Conservation (phyloP, 2,888 invertebrate species). For the Dolichopus griseipennis region DNA sequence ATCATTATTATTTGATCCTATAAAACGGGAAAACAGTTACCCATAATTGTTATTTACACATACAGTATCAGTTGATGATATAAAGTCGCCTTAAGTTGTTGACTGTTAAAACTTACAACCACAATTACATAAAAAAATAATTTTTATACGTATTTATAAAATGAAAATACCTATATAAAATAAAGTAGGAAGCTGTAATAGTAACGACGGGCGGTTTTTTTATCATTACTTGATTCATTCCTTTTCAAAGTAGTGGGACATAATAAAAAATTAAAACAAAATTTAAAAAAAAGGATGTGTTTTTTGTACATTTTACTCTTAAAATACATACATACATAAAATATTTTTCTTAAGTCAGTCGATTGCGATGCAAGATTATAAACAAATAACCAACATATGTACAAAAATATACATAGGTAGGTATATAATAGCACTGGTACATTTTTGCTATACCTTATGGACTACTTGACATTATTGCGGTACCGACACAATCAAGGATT, state of each 20-base stretch:
- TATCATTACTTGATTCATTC: no score
- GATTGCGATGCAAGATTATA: not conserved
- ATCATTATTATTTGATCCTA: no score
- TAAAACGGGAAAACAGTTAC: no score
- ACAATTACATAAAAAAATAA: not conserved
- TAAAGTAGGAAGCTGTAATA: not conserved
- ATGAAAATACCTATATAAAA: no score
- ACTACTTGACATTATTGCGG: constrained; percentile 3
- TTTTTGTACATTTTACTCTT: no score
- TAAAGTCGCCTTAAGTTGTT: constrained; percentile 5
- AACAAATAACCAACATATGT: not conserved
- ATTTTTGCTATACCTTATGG: not conserved
- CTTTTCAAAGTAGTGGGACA: not conserved
- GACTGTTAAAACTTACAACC: not conserved
- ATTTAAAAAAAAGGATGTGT: not conserved
- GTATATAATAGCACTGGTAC: not conserved
- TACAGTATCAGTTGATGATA: not conserved
- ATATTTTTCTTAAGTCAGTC: not conserved
- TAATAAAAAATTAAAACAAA: not conserved
- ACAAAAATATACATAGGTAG: not conserved
- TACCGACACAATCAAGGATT: not conserved
- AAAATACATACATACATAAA: not conserved
- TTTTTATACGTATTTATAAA: no score
- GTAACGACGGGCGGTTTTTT: not conserved
- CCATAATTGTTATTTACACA: not conserved